Conservation (phyloP, 1,140 invertebrate genomes). For the Nephila pilipes region DNA sequence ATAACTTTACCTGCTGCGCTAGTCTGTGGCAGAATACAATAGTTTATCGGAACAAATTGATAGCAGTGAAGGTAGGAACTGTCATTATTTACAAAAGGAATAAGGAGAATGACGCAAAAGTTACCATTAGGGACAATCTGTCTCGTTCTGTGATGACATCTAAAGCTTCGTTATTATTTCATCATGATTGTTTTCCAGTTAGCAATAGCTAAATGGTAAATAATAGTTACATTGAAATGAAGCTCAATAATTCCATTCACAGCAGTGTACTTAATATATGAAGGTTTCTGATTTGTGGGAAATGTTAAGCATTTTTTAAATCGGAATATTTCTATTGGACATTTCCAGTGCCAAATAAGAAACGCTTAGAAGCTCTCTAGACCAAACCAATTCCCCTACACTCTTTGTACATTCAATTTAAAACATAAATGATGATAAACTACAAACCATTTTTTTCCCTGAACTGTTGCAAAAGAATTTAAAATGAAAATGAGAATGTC, state of each 20-base stretch:
- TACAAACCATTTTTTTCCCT: no score
- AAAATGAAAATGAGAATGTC: no score
- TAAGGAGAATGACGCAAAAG: neutral
- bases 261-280: no score
- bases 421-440: no score
- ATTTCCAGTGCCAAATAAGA: no score
- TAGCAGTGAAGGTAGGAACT: neutral
- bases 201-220: constrained; percentile 10
- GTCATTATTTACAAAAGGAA: neutral
- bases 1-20: neutral
- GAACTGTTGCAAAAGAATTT: no score
- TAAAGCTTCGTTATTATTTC: constrained; percentile 13
- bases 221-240: neutral
- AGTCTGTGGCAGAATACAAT: neutral
- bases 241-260: neutral
- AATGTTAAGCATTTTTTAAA: no score
- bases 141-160: neutral
- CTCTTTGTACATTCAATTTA: no score
- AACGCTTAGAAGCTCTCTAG: no score
- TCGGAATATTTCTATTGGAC: no score
- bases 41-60: neutral
- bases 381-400: no score
- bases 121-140: neutral
- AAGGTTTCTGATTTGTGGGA: no score
- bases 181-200: neutral